Evolutionary conservation across 2,888 invertebrate species (phyloP).

Genomic region (Argyresthia albistria): DNA sequence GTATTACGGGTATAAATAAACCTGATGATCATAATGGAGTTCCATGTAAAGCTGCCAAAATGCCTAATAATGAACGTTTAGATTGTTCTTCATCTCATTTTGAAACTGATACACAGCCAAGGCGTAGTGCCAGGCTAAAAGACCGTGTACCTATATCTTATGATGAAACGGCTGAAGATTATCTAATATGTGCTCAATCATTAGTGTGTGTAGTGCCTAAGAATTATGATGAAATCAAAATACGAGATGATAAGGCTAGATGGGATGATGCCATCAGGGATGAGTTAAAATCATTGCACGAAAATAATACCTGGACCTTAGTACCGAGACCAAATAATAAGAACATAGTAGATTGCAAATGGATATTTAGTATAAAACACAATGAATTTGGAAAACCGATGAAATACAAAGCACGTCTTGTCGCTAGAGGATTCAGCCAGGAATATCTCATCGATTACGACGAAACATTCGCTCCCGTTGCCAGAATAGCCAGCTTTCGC

Average conservation of each 20-base stretch:
- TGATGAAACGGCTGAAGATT: slow-evolving; percentile 9
- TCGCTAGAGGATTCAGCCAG: slow-evolving; percentile 23
- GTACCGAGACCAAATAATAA: slow-evolving; percentile 15
- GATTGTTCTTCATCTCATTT: no score
- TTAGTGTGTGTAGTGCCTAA: slow-evolving; percentile 8
- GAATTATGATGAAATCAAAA: slow-evolving; percentile 12
- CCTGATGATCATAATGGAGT: no score
- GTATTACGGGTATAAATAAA: no score
- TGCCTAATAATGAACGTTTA: no score
- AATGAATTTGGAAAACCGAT: slow-evolving; percentile 15
- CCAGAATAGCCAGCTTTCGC: neutral
- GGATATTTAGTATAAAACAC: slow-evolving; percentile 16
- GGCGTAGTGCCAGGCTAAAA: slow-evolving; percentile 12
- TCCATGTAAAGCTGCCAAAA: no score
- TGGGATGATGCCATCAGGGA: slow-evolving; percentile 13
- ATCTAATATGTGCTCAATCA: slow-evolving; percentile 10
- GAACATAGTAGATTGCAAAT: slow-evolving; percentile 17
- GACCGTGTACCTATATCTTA: slow-evolving; percentile 23
- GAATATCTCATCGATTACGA: slow-evolving; percentile 17
- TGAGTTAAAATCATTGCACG: slow-evolving; percentile 15
- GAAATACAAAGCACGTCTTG: slow-evolving; percentile 19
- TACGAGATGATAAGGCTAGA: slow-evolving; percentile 9
- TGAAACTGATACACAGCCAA: neutral
- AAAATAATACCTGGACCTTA: slow-evolving; percentile 18
- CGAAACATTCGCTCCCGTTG: slow-evolving; percentile 2